Base-by-base conservation (phyloP, 2,797 vertebrate species). In the Acipenser transmontanus region DNA sequence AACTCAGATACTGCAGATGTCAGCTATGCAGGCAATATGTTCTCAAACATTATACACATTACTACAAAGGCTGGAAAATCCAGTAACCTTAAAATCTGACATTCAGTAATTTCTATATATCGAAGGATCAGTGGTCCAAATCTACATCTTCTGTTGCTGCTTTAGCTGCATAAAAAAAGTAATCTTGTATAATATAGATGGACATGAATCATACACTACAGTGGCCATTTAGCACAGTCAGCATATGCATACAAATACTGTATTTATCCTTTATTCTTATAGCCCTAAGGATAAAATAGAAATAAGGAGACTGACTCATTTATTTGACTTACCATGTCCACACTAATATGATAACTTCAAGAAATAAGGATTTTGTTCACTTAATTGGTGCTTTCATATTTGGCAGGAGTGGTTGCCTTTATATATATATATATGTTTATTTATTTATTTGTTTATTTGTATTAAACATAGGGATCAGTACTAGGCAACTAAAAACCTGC, bases 61-160 rank as follows among this genome's bases (percentile, higher is more conserved):
- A 63, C 72, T 74, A 67, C 76, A 70, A 65, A 71, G 67, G 74
- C 73, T n/a, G 64, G 59, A 56, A 61, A 67, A 72, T 72, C 70
- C 61, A 71, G 68, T 78, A 77, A 82, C 81, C 80, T 84, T 84
- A 77, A 74, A 34, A 34, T 34, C 34, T 34, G 34, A 34, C 34
- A 34, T 34, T 34, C 34, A 34, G 4, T 34, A 34, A 34, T 34
- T 34, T 34, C 34, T 34, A 34, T 34, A 34, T 34, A 34, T 4
- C 4, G 34, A 34, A 34, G 34, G 34, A 34, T 34, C 34, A 34
- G 34, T 34, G 34, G 34, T 34, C 34, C 34, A 34, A 34, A 34
- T 34, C 34, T 34, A 34, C 4, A 34, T 34, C 34, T 34, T 34
- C 34, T 4, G 34, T 34, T 34, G 34, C 34, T 34, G 34, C 34